Conservation (phyloP, 1,140 invertebrate species). For the Drosophila truncata region DNA sequence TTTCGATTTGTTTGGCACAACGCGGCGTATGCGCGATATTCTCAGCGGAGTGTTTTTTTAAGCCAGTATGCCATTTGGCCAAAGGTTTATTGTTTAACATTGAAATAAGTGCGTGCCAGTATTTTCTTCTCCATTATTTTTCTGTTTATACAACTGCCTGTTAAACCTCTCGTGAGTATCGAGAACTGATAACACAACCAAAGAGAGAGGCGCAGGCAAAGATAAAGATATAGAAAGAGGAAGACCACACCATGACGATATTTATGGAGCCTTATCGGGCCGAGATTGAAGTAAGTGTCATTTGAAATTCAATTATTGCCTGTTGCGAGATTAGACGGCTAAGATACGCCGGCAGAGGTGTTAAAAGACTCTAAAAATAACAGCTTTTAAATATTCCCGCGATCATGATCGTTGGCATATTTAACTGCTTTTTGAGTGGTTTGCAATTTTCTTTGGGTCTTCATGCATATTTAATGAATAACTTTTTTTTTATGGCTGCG, state of each 20-base stretch:
- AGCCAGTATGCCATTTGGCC: conserved; percentile 51
- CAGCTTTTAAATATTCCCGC: conserved; percentile 21
- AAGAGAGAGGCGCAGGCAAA: conserved; percentile 19
- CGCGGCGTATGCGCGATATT: conserved; percentile 69
- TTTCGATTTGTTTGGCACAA: conserved; percentile 47
- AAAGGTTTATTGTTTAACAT: conserved; percentile 73
- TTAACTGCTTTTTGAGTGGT: conserved; percentile 32
- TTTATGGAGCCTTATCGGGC: conserved; percentile 56
- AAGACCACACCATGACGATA: conserved; percentile 24
- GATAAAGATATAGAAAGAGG: conserved; percentile 19
- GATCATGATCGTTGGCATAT: background rate
- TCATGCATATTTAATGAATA: conserved; percentile 1
- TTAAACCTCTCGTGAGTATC: conserved; percentile 5
- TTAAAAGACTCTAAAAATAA: conserved; percentile 21
- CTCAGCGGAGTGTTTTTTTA: conserved; percentile 28
- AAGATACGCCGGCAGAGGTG: background rate
- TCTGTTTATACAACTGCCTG: background rate
- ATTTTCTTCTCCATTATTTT: conserved; percentile 22
- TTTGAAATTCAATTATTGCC: conserved; percentile 56
- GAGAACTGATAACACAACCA: conserved; percentile 53
- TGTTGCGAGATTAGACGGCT: conserved; percentile 42
- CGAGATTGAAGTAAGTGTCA: conserved; percentile 66
- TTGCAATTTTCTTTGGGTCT: conserved; percentile 19
- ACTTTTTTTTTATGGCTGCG: background rate
- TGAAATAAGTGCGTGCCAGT: conserved; percentile 46